phyloP scores from a whole-genome alignment of 2,888 invertebrate species.

The Belgica antarctica region DNA sequence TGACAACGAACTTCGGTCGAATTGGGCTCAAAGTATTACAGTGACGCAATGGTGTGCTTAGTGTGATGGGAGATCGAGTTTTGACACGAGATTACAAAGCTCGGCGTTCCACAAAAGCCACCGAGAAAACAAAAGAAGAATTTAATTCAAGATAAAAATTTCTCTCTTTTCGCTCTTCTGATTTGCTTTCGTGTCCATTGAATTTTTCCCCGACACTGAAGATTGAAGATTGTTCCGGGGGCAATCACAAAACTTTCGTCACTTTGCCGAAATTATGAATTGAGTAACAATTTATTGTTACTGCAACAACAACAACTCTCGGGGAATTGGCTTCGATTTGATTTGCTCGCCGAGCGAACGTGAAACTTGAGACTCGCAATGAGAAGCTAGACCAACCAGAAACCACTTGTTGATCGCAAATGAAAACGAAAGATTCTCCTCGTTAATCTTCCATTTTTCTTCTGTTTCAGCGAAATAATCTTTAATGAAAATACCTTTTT shows the following conservation, averaged over 20 bases:
- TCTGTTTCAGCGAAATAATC: conserved; percentile 6
- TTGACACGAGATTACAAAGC: background rate
- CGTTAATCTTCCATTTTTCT: background rate
- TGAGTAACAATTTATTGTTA: too few species aligned
- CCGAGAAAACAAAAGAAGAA: background rate
- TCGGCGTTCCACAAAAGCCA: too few species aligned
- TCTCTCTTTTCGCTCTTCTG: conserved; percentile 6
- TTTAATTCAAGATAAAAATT: background rate
- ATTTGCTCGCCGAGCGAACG: too few species aligned
- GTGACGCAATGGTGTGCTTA: background rate
- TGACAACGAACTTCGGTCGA: too few species aligned
- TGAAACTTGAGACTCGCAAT: background rate
- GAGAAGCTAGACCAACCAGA: background rate
- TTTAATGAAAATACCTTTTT: background rate
- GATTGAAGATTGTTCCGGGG: too few species aligned
- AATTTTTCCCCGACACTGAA: too few species aligned
- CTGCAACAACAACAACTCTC: too few species aligned
- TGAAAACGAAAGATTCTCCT: background rate
- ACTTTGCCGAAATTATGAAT: too few species aligned
- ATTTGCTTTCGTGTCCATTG: conserved; percentile 39
- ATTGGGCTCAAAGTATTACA: too few species aligned
- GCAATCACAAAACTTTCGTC: too few species aligned
- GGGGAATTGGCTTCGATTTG: too few species aligned
- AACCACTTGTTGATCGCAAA: background rate
- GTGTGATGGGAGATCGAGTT: background rate